Evolutionary conservation across 2,888 invertebrate genomes (phyloP).

Genomic region (Luffia ferchaultella): DNA sequence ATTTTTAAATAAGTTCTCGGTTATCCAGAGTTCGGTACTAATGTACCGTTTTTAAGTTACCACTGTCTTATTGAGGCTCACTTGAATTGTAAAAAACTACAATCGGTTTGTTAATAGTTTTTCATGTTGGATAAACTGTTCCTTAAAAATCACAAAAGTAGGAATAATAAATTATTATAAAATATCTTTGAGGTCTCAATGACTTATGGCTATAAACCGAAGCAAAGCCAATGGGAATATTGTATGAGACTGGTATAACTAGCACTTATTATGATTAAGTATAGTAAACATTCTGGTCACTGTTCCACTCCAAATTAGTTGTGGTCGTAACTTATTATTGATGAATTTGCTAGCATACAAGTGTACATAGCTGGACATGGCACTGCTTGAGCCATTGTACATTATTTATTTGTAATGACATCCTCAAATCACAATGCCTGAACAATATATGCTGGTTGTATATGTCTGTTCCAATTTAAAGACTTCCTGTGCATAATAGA

Average conservation of each 20-base stretch:
- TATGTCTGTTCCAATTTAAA: background rate
- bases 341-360: constrained; percentile 3
- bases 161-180: too few relatives aligned
- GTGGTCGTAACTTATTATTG: background rate
- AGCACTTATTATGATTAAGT: constrained; percentile 32
- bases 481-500: background rate
- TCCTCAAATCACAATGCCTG: background rate
- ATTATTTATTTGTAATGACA: background rate
- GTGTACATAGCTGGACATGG: constrained; percentile 35
- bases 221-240: background rate
- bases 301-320: constrained; percentile 25
- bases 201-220: too few relatives aligned
- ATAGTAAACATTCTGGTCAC: constrained; percentile 46
- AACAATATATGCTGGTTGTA: background rate
- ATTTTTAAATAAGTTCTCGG: background rate
- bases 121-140: too few relatives aligned
- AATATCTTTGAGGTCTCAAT: too few relatives aligned
- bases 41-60: background rate
- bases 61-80: background rate
- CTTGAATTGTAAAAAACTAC: background rate
- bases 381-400: constrained; percentile 29
- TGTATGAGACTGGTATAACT: background rate
- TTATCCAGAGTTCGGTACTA: background rate
- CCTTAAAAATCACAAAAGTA: too few relatives aligned
- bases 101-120: too few relatives aligned